Evolutionary conservation across 1,140 invertebrate species (phyloP), one percentile per base, ranked within the genome.

Genomic region (Pseudomyrmex sp.): DNA sequence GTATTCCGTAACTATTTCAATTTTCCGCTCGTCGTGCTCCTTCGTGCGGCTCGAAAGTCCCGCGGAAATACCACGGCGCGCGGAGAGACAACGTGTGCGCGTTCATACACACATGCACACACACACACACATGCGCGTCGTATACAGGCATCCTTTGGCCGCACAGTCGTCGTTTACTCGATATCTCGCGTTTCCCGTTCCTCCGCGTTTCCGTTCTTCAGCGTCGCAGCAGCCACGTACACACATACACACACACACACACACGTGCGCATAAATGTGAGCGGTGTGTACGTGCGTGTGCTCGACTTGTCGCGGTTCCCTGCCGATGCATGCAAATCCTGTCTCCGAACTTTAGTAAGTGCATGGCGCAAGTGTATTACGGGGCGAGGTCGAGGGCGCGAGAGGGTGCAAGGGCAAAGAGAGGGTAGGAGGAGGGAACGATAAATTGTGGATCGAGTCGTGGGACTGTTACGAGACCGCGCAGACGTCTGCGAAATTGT

Each of bases 281-380:
- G 20, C 44, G 69, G 44, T 58, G 77, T 74, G 62, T 61, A 59
- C 61, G 61, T 5, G 46, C 46, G 46, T n/a, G 66, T 61, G 68
- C 70, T 46, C 50, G 66, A 74, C 69, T 74, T 82, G 52, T 72
- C 72, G 65, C 35, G 50, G 48, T 52, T 61, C 52, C 12, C 48
- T 50, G 69, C 44, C 86, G 86, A 87, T 87, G 87, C 84, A 87
- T 88, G 87, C 87, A 88, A 88, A 88, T 88, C 86, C 87, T 82
- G 87, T 87, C 87, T 88, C 63, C 85, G 66, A 88, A 88, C 82
- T 88, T 35, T 88, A 74, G 65, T 85, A 85, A 87, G 85, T 87
- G 87, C 87, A 87, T 13, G 35, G 83, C 70, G 83, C 85, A 76
- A 88, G 82, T 87, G 86, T 85, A 88, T 87, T 84, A 88, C 69